These are phyloP conservation scores for Aselliscus stoliczkanus DNA, from an alignment of 2,797 vertebrate species.

Conservation along the genomic window DNA sequence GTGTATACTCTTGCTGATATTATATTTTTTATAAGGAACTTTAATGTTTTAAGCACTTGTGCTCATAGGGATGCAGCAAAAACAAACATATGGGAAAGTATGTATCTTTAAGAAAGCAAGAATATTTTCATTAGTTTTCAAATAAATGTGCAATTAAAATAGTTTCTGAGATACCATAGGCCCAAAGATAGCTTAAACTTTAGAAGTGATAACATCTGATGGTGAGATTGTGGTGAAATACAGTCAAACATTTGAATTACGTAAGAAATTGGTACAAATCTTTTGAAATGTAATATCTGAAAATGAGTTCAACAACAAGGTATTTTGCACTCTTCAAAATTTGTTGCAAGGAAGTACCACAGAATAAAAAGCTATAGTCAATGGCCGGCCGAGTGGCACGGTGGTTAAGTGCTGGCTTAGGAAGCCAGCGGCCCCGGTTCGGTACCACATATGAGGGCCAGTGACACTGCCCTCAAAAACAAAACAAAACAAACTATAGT, in stretches of 20 bases:
- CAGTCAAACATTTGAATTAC: background rate
- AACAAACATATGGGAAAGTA: background rate
- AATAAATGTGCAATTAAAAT: conserved; percentile 24
- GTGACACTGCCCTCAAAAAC: too few species aligned
- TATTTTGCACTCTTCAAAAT: conserved; percentile 9
- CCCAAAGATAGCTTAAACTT: conserved; percentile 5
- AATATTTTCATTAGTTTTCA: conserved; percentile 16
- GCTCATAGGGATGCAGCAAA: background rate
- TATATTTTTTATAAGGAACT: conserved; percentile 14
- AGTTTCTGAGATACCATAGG: background rate
- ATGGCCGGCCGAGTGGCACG: too few species aligned
- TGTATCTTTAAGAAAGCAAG: conserved; percentile 21
- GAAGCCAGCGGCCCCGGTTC: too few species aligned
- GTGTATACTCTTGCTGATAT: background rate
- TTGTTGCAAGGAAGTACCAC: background rate
- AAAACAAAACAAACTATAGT: too few species aligned
- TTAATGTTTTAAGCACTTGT: conserved; percentile 24
- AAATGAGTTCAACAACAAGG: background rate
- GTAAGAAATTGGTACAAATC: background rate
- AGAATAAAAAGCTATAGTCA: background rate
- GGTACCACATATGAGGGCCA: too few species aligned
- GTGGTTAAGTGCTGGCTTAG: too few species aligned
- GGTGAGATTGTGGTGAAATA: background rate
- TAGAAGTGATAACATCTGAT: conserved; percentile 22
- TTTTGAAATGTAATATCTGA: conserved; percentile 23